Evolutionary conservation across 2,113 vertebrate genomes (phyloP), one percentile per base, ranked within the genome.

Genomic region (Bothrops jararaca): DNA sequence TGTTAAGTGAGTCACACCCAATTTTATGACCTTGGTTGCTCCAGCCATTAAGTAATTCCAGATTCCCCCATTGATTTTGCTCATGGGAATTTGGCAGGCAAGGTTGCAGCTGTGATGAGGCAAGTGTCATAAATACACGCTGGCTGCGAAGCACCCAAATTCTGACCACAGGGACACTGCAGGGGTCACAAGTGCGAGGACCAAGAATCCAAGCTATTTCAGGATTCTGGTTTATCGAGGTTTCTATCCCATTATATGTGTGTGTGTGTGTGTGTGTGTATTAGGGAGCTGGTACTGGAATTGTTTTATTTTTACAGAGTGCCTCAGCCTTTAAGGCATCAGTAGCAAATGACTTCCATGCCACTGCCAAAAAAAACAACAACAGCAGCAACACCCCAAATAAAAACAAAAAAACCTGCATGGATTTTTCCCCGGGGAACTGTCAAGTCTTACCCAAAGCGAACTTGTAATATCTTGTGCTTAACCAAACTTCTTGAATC

Each of bases 391-490:
- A 53, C 52, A 8, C 57, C 7, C 4, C 13, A 69, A n/a, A 69
- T 3, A 69, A 69, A 64, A n/a, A 9, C 24, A 60, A 64, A 29
- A 60, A 64, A 34, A 2, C 5, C 4, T 11, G 4, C 12, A 15
- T 53, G 5, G 26, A 52, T 87, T 50, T 7, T 34, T 34, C 86
- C 23, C 29, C 3, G 86, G 18, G 86, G 48, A 87, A 29, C 12
- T 5, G 6, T 50, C 24, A 52, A 29, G 86, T 42, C 29, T 87
- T 26, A 2, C 48, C 50, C 48, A 87, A 29, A 26, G 48, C 57
- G 94, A 95, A 93, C 95, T 93, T 69, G n/a, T 94, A 94, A 96
- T 95, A 94, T 64, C 93, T 94, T 95, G 48, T 85, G 58, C 95
- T 95, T 95, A 94, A 89, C 97, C 95, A 90, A 74, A 93, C 93